Evolutionary conservation across 2,113 vertebrate genomes (phyloP).

Genomic region (Taurulus bubalis): DNA sequence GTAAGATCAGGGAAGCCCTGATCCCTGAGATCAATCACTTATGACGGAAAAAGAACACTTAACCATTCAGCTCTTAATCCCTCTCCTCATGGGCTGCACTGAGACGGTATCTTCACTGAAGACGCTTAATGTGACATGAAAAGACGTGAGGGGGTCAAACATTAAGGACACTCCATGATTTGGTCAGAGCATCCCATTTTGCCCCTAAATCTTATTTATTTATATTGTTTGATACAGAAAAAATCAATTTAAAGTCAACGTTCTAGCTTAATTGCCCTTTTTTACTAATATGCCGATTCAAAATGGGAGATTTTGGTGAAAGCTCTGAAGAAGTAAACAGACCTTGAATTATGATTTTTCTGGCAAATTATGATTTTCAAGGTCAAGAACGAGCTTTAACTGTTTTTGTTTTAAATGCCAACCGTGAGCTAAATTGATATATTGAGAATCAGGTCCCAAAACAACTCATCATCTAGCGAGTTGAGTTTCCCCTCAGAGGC

Average conservation of each 20-base stretch:
- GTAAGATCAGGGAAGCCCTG: background rate
- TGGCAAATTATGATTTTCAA: background rate
- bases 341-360: background rate
- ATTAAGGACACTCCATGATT: background rate
- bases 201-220: background rate
- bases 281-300: background rate
- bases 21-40: constrained; percentile 37
- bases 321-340: background rate
- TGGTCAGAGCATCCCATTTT: background rate
- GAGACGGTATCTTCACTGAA: too few species aligned
- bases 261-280: background rate
- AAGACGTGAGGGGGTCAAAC: background rate
- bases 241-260: background rate
- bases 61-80: constrained; percentile 51
- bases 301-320: background rate
- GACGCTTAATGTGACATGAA: background rate
- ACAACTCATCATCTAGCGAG: background rate
- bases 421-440: background rate
- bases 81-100: background rate
- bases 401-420: background rate
- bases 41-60: constrained; percentile 47
- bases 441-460: background rate
- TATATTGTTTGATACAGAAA: background rate
- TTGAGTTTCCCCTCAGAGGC: background rate
- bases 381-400: background rate